Base-by-base conservation (phyloP, 2,888 invertebrate genomes). In the Dicyrtomina minuta region DNA sequence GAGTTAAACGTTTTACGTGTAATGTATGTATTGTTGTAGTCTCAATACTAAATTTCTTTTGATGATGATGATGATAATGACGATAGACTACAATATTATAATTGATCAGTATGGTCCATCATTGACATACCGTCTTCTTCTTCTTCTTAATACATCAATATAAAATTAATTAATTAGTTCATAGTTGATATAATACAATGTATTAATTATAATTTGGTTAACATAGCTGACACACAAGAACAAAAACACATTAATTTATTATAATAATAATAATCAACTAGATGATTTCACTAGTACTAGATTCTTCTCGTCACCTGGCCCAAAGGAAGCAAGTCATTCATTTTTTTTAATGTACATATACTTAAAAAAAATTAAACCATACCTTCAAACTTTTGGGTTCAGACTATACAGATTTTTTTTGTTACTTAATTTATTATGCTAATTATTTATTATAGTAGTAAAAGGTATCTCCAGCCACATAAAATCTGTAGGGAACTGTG, bases 321-420 rank as follows among this genome's bases (percentile, higher is more conserved):
- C 64, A 55, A 65, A 65, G 64, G 64, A 65, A 65, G 64, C 62
- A 62, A 49, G 62, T 62, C 62, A 49, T 17, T n/a, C 41, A n/a
- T 46, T 27, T 24, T 60, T n/a, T 62, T 41, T 61, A 24, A 51
- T 51, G 22, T 33, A 51, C 51, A 64, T 58, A 39, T 58, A 39
- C 39, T 27, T 58, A 15, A 27, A 58, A 58, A n/a, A 53, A 22
- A 53, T 53, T 20, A 22, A 53, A 53, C 22, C 17, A 49, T n/a
- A 33, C 33, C 33, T 53, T 53, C 53, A 53, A n/a, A 53, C 24
- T 49, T 13, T 49, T 44, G 49, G 61, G 49, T 49, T 62, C 62
- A 62, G 62, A 62, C 62, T 62, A 62, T 62, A 27, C 17, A 46
- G 26, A 46, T 17, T 49, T 49, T 49, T 49, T 22, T 22, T 53